Base-by-base conservation (phyloP, 2,113 vertebrate species). In the Apaloderma vittatum region DNA sequence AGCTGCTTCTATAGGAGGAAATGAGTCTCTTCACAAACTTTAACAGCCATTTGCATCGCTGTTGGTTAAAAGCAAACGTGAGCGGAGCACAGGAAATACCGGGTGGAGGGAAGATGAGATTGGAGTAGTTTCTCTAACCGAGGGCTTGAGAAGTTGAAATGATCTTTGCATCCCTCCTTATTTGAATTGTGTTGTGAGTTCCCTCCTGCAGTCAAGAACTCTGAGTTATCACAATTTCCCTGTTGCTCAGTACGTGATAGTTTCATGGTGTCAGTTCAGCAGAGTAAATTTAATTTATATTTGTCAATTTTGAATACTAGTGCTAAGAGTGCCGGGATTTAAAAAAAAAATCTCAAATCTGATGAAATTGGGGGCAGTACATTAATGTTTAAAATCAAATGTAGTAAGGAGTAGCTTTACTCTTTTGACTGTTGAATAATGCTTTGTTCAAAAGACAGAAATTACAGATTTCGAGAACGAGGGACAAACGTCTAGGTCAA, bases 21-120 rank as follows among this genome's bases (percentile, higher is more conserved):
- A 67, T 32, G 0, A 51, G 15, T 55, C 11, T 77, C 37, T 74
- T 73, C 34, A 29, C 20, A 8, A 55, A 85, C 18, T 37, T 54
- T 32, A 55, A 72, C 12, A 67, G 37, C 52, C 26, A 6, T 75
- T 66, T 75, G 15, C 29, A 55, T 52, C 45, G 17, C 7, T 55
- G 65, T 45, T 43, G 59, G 13, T 61, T 75, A 40, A 87, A 91
- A 34, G 29, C 22, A 86, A 48, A 48, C 49, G 23, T 15, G n/a
- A 45, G 14, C 32, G 12, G 12, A 43, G 26, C 20, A n/a, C 1
- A 6, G 63, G 58, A 76, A 82, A 24, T 58, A 24, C 0, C 1
- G 45, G 26, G 17, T 37, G 7, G 16, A 68, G 32, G 26, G 49
- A 86, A 80, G 32, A 19, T 62, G 62, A 27, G 8, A 65, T 1